Evolutionary conservation across 2,888 invertebrate species (phyloP).

Genomic region (Magallana nippona): DNA sequence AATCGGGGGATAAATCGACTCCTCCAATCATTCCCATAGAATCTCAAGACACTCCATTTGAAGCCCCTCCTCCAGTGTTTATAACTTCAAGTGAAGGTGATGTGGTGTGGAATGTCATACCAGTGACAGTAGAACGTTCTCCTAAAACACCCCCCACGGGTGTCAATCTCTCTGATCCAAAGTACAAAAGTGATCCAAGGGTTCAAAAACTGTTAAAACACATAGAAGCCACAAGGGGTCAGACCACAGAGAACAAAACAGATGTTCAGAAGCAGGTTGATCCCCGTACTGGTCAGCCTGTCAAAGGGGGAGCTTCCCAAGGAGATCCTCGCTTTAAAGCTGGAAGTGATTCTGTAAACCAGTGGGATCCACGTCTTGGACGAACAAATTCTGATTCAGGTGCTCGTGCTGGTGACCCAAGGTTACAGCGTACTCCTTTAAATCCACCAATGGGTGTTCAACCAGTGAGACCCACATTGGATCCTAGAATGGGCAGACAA

Average conservation of each 20-base stretch:
- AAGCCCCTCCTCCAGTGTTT: slow-evolving; percentile 53
- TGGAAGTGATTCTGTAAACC: slow-evolving; percentile 47
- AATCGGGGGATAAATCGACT: slow-evolving; percentile 8
- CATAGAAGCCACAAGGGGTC: slow-evolving; percentile 51
- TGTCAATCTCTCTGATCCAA: slow-evolving; percentile 62
- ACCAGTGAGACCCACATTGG: slow-evolving; percentile 49
- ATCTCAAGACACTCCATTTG: background rate
- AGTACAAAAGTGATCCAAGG: slow-evolving; percentile 70
- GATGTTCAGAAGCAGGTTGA: slow-evolving; percentile 55
- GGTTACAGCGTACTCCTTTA: slow-evolving; percentile 37
- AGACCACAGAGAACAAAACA: slow-evolving; percentile 49
- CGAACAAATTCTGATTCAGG: slow-evolving; percentile 46
- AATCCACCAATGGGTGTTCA: slow-evolving; percentile 51
- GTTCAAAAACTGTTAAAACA: slow-evolving; percentile 65
- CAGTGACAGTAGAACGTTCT: slow-evolving; percentile 54
- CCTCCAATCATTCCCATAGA: slow-evolving; percentile 39
- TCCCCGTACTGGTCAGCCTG: slow-evolving; percentile 48
- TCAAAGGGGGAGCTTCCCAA: slow-evolving; percentile 33
- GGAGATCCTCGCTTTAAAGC: slow-evolving; percentile 52
- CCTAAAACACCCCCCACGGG: slow-evolving; percentile 56
- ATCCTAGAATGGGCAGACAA: slow-evolving; percentile 40
- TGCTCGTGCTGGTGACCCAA: slow-evolving; percentile 46
- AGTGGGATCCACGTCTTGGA: slow-evolving; percentile 54
- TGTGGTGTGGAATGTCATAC: slow-evolving; percentile 56
- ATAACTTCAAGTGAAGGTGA: slow-evolving; percentile 61